These are phyloP conservation scores for Drosophila murphyi DNA, from an alignment of 1,140 invertebrate species.

Conservation along the genomic window DNA sequence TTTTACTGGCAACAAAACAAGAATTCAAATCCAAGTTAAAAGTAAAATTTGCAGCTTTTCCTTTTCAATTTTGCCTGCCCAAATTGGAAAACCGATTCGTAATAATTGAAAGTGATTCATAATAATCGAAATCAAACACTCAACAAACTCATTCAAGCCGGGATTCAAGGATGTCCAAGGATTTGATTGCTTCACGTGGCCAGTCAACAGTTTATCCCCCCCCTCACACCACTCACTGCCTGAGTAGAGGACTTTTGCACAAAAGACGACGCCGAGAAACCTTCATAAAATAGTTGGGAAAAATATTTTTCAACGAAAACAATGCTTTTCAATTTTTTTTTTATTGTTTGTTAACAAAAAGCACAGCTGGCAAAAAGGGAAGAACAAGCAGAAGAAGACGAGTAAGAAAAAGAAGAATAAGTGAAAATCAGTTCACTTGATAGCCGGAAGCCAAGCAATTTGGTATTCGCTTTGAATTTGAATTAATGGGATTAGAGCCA, in stretches of 20 bases:
- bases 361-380: constrained; percentile 37
- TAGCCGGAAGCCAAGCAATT: constrained; percentile 36
- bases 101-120: constrained; percentile 39
- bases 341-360: constrained; percentile 61
- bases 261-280: constrained; percentile 34
- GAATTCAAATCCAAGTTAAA: constrained; percentile 8
- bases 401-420: constrained; percentile 1
- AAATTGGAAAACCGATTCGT: constrained; percentile 9
- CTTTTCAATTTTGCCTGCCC: not conserved
- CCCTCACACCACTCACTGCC: not conserved
- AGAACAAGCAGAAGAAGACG: constrained; percentile 8
- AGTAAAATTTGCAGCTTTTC: not conserved
- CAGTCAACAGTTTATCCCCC: constrained; percentile 5
- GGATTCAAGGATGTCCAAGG: constrained; percentile 29
- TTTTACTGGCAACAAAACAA: not conserved
- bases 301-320: constrained; percentile 74
- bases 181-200: constrained; percentile 60
- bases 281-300: constrained; percentile 51
- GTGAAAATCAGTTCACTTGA: not conserved
- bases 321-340: constrained; percentile 61
- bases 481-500: constrained; percentile 75
- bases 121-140: constrained; percentile 76
- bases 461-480: constrained; percentile 66
- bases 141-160: constrained; percentile 42
- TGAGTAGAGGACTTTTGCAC: constrained; percentile 1